Base-by-base conservation (phyloP, 2,797 vertebrate genomes). In the Sternarchorhynchus goeldii region DNA sequence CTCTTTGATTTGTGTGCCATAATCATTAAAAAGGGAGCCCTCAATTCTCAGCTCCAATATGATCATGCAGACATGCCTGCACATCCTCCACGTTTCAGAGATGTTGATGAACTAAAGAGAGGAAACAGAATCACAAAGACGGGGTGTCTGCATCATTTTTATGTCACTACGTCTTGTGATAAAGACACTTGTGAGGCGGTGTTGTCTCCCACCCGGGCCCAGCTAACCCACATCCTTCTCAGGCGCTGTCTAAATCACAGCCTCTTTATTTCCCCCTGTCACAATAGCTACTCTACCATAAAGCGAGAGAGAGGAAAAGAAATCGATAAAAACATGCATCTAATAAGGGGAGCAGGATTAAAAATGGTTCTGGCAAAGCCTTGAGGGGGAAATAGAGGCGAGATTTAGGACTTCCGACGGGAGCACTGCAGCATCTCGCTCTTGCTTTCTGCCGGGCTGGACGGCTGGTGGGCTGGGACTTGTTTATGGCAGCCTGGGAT, bases 91-190 rank as follows among this genome's bases (percentile, higher is more conserved):
- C 84, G 78, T 65, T 74, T 76, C 34, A 32, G 39, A 84, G 88
- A 83, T 67, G 50, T 21, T 85, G 83, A 83, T 67, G 87, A 89
- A 90, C 87, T 89, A 86, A 87, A 85, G 16, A 77, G 78, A 86
- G 82, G 72, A 85, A 76, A 76, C 77, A 5, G 76, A 75, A 67
- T 72, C 66, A 55, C 69, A 73, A 64, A 78, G 76, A 83, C 70
- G 81, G 75, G 80, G 82, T 31, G 80, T 90, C 91, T 92, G 91
- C 89, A 92, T 92, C 90, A 90, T 91, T 81, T 87, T 86, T 77
- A 75, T 83, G 75, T 75, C 84, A 78, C 85, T 64, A 67, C 62
- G n/a, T 70, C 78, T 78, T 50, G 31, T 55, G 41, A 65, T 84
- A 86, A 82, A 81, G 82, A 84, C 88, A 84, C 77, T 73, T 79